These are phyloP conservation scores for Drosophila obscura DNA, from an alignment of 1,140 invertebrate genomes.

Conservation along the genomic window DNA sequence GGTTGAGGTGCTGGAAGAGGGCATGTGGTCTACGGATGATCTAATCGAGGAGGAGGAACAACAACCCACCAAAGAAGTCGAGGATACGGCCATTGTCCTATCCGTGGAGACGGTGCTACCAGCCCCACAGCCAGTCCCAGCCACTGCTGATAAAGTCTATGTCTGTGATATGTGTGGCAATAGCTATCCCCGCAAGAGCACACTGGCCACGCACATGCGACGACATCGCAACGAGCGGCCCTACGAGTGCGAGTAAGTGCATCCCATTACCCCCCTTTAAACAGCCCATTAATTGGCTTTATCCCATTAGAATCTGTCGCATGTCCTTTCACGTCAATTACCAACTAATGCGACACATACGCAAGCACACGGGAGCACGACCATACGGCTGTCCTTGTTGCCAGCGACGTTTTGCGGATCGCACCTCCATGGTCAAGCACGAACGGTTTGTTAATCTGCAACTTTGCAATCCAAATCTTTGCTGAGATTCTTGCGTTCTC, in stretches of 20 bases:
- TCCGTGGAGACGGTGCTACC: constrained; percentile 1
- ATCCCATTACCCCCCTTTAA: too few species aligned
- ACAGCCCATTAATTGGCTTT: too few species aligned
- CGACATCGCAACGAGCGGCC: constrained; percentile 76
- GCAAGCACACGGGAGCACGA: constrained; percentile 75
- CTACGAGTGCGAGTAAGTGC: constrained; percentile 78
- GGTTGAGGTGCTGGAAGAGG: constrained; percentile 55
- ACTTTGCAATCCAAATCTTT: neutral
- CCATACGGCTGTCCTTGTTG: constrained; percentile 90
- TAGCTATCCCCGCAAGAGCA: constrained; percentile 71
- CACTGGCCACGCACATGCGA: constrained; percentile 76
- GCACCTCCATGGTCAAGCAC: constrained; percentile 86
- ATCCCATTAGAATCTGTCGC: constrained; percentile 64
- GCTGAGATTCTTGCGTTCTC: neutral
- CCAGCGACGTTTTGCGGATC: constrained; percentile 87
- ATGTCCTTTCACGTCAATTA: constrained; percentile 77
- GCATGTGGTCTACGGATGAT: constrained; percentile 48
- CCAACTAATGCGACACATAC: constrained; percentile 80
- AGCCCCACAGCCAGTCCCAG: neutral
- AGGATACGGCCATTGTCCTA: constrained; percentile 10
- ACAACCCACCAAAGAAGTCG: neutral
- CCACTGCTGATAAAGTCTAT: constrained; percentile 42
- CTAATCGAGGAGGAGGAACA: constrained; percentile 33
- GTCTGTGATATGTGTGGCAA: constrained; percentile 79
- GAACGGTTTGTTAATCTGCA: constrained; percentile 83